Conservation (phyloP, 2,797 vertebrate species). For the Prionace glauca region DNA sequence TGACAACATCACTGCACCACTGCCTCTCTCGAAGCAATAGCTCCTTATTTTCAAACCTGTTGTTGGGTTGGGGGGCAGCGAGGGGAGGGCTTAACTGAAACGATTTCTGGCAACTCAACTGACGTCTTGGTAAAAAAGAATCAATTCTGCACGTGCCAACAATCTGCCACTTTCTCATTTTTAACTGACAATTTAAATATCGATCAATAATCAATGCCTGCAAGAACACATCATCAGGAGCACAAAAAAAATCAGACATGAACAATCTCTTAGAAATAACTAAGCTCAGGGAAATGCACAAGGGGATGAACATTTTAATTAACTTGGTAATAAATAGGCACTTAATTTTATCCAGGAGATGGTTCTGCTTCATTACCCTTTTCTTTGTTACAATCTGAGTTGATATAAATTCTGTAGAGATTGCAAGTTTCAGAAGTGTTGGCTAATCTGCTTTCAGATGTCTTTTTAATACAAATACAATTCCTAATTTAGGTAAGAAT, state of each 20-base stretch:
- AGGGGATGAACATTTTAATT: not conserved
- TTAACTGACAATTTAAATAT: not conserved
- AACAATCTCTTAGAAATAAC: not conserved
- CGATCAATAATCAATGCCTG: not conserved
- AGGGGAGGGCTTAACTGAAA: not conserved
- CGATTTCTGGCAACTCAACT: not conserved
- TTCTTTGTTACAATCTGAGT: not conserved
- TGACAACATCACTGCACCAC: no score
- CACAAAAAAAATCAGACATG: not conserved
- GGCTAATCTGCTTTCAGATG: not conserved
- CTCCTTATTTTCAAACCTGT: no score
- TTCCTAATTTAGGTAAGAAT: not conserved
- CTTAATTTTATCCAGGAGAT: not conserved
- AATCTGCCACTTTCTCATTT: not conserved
- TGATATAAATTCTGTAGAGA: not conserved
- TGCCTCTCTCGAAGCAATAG: no score
- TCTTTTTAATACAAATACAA: not conserved
- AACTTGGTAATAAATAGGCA: not conserved
- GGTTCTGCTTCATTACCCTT: not conserved
- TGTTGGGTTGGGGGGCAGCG: no score
- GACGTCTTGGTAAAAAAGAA: not conserved
- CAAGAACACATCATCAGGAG: not conserved
- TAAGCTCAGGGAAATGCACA: not conserved
- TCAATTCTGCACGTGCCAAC: not conserved
- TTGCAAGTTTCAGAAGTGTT: not conserved